Conservation (phyloP, 2,113 vertebrate genomes). For the Alouatta palliata region DNA sequence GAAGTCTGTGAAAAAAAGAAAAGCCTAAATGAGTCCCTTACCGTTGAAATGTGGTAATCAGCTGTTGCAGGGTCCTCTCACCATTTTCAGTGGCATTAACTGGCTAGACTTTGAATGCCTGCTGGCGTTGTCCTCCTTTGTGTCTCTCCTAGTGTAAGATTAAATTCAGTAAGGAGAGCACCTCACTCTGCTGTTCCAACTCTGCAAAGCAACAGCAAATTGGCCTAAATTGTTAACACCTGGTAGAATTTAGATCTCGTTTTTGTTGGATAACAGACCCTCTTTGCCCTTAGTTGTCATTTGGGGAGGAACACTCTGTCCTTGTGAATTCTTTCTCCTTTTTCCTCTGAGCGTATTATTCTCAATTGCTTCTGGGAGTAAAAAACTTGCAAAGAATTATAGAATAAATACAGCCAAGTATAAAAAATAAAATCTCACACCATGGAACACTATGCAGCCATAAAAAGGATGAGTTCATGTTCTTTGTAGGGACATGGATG, state of each 20-base stretch:
- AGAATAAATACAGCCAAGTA: background rate
- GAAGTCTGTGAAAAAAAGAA: background rate
- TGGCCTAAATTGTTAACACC: background rate
- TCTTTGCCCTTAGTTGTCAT: background rate
- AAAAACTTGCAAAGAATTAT: background rate
- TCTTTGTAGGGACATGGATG: too few relatives aligned
- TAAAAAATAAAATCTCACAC: background rate
- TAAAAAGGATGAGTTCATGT: too few relatives aligned
- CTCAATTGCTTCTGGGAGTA: background rate
- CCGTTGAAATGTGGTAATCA: background rate
- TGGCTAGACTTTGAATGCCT: background rate
- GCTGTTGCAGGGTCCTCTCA: background rate
- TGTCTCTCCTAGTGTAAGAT: background rate
- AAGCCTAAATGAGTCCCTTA: background rate
- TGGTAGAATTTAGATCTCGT: background rate
- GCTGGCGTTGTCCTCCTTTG: background rate
- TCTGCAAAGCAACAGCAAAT: background rate
- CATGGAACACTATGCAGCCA: too few relatives aligned
- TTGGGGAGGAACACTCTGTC: background rate
- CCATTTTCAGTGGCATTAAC: background rate
- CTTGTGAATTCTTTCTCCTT: background rate
- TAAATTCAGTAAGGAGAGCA: background rate
- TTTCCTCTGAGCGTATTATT: background rate
- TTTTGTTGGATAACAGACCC: background rate
- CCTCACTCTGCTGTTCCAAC: background rate